Evolutionary conservation across 2,113 vertebrate genomes (phyloP).

Genomic region (Rhineura floridana): DNA sequence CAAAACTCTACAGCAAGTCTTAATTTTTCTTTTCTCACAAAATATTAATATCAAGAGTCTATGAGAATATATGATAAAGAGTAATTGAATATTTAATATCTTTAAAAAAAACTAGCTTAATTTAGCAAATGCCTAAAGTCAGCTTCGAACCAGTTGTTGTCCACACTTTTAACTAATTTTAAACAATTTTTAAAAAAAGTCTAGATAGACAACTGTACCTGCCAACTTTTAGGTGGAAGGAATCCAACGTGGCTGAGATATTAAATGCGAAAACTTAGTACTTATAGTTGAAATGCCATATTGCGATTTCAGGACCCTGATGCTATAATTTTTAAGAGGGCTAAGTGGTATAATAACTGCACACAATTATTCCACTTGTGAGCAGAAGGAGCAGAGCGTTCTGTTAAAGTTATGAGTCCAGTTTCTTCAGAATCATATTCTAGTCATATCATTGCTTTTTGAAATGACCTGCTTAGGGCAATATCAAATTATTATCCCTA

Average conservation of each 20-base stretch:
- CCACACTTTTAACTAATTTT: conserved; percentile 57
- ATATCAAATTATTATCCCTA: conserved; percentile 41
- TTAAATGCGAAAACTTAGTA: conserved; percentile 65
- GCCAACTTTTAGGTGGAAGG: conserved; percentile 72
- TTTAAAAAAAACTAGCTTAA: conserved; percentile 45
- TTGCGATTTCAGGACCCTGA: conserved; percentile 56
- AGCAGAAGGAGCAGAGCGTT: conserved; percentile 48
- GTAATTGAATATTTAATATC: conserved; percentile 1
- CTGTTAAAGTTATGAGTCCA: conserved; percentile 39
- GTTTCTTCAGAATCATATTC: conserved; percentile 55
- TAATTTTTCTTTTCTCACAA: conserved; percentile 29
- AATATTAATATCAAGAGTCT: conserved; percentile 26
- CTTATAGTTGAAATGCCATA: conserved; percentile 69
- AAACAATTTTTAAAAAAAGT: conserved; percentile 50
- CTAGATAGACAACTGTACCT: conserved; percentile 55
- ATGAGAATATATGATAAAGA: conserved; percentile 44
- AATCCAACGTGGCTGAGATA: conserved; percentile 68
- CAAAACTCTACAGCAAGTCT: neutral
- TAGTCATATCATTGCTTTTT: conserved; percentile 54
- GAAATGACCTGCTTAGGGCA: conserved; percentile 20
- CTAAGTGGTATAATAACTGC: conserved; percentile 56
- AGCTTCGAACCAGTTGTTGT: conserved; percentile 57
- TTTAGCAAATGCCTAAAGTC: conserved; percentile 42
- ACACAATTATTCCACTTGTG: conserved; percentile 67
- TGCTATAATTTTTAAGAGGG: conserved; percentile 73